Evolutionary conservation across 2,797 vertebrate genomes (phyloP).

Genomic region (Takifugu rubripes): DNA sequence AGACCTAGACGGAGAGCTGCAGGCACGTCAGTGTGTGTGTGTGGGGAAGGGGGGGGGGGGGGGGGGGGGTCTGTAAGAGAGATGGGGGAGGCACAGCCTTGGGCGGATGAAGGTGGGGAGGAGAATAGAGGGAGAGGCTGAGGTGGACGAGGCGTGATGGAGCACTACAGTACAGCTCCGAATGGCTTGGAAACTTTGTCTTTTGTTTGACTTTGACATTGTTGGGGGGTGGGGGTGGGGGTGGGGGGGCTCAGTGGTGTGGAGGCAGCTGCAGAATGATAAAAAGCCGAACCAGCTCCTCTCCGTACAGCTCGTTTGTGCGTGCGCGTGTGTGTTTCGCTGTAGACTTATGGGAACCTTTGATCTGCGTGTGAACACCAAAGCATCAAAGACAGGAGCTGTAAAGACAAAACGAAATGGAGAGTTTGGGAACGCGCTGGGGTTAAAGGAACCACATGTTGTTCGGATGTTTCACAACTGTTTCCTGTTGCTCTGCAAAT

Average conservation of each 20-base stretch:
- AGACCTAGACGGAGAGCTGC: constrained; percentile 66
- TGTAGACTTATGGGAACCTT: constrained; percentile 1
- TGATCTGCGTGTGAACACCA: background rate
- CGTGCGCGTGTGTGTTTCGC: constrained; percentile 12
- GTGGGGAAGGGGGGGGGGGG: constrained; percentile 14
- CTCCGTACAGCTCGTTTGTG: constrained; percentile 23
- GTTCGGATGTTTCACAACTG: too few species aligned
- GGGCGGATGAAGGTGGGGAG: constrained; percentile 22
- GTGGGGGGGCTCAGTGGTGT: constrained; percentile 57
- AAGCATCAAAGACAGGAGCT: background rate
- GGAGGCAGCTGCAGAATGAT: constrained; percentile 68
- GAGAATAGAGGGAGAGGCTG: constrained; percentile 26
- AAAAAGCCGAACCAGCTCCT: constrained; percentile 57
- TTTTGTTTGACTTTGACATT: constrained; percentile 78
- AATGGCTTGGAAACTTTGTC: constrained; percentile 66
- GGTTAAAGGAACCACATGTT: too few species aligned
- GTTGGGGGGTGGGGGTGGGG: constrained; percentile 36
- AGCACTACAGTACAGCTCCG: constrained; percentile 59
- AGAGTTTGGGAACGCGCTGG: background rate
- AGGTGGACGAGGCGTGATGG: constrained; percentile 44
- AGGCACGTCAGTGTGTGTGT: constrained; percentile 41
- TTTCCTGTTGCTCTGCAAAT: too few species aligned
- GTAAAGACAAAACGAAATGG: background rate
- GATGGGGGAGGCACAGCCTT: constrained; percentile 18
- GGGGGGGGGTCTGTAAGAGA: constrained; percentile 24